These are phyloP conservation scores for Teleogryllus oceanicus DNA, from an alignment of 2,888 invertebrate species.

Conservation along the genomic window DNA sequence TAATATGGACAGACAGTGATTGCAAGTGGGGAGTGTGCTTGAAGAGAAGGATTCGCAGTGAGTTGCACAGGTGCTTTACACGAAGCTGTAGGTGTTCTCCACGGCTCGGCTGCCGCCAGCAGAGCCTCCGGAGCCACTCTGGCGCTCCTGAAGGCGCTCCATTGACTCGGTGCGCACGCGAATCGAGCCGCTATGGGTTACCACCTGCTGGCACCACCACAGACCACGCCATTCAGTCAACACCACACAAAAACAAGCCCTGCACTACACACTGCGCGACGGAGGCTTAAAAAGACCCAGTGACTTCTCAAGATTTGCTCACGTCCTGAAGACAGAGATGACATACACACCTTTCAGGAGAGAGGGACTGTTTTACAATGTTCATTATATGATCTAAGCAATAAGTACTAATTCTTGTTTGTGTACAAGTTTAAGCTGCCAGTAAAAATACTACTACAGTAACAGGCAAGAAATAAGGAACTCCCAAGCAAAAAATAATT, in stretches of 20 bases:
- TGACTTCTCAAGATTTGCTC: slow-evolving; percentile 18
- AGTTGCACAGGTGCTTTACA: slow-evolving; percentile 45
- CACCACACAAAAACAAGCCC: not conserved
- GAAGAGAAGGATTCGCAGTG: not conserved
- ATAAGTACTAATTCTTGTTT: too few species aligned
- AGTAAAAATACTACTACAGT: too few species aligned
- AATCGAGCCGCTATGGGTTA: slow-evolving; percentile 77
- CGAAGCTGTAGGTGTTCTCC: slow-evolving; percentile 64
- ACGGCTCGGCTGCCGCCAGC: slow-evolving; percentile 53
- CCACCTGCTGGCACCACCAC: slow-evolving; percentile 51
- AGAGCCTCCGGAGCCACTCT: slow-evolving; percentile 43
- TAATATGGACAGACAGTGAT: not conserved
- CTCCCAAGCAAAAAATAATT: too few species aligned
- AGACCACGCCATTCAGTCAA: slow-evolving; percentile 38
- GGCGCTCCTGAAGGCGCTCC: slow-evolving; percentile 55
- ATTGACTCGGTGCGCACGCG: slow-evolving; percentile 73
- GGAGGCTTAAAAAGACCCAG: not conserved
- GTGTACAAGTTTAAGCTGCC: too few species aligned
- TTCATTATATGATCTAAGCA: too few species aligned
- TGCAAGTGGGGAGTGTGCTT: not conserved
- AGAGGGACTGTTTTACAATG: not conserved
- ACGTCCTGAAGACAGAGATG: slow-evolving; percentile 12
- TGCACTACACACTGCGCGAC: not conserved
- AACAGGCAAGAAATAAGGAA: too few species aligned
- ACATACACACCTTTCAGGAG: slow-evolving; percentile 3